Evolutionary conservation across 2,888 invertebrate species (phyloP).

Genomic region (Trissoscelio sp.): DNA sequence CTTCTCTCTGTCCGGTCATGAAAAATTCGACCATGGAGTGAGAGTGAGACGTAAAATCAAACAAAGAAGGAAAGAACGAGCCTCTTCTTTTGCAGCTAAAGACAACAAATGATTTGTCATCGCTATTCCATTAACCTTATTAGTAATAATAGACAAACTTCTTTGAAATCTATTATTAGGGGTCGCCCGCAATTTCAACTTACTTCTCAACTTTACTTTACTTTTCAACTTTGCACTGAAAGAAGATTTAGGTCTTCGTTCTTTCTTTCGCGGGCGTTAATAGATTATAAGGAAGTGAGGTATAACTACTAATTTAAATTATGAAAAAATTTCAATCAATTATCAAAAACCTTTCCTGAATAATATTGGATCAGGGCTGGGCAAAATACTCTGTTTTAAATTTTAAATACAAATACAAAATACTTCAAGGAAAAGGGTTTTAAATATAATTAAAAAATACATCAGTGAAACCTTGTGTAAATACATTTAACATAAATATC

Average conservation of each 20-base stretch:
- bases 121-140: constrained; percentile 54
- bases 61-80: neutral
- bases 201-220: constrained; percentile 49
- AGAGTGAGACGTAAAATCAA: neutral
- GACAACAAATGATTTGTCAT: constrained; percentile 48
- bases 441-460: too few relatives aligned
- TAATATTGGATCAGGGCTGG: too few relatives aligned
- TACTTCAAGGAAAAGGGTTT: too few relatives aligned
- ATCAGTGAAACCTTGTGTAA: too few relatives aligned
- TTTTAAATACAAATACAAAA: too few relatives aligned
- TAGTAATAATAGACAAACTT: constrained; percentile 53
- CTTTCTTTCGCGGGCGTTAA: constrained; percentile 32
- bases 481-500: too few relatives aligned
- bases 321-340: too few relatives aligned
- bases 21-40: constrained; percentile 46
- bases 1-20: constrained; percentile 55
- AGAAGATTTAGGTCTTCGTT: constrained; percentile 38
- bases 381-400: too few relatives aligned
- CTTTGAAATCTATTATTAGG: constrained; percentile 41
- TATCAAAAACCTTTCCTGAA: too few relatives aligned
- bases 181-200: constrained; percentile 44
- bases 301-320: constrained; percentile 1
- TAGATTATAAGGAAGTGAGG: constrained; percentile 36
- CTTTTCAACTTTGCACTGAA: constrained; percentile 32
- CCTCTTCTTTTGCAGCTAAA: constrained; percentile 9